Evolutionary conservation across 2,797 vertebrate genomes (phyloP).

Genomic region (Bovichtus variegatus): DNA sequence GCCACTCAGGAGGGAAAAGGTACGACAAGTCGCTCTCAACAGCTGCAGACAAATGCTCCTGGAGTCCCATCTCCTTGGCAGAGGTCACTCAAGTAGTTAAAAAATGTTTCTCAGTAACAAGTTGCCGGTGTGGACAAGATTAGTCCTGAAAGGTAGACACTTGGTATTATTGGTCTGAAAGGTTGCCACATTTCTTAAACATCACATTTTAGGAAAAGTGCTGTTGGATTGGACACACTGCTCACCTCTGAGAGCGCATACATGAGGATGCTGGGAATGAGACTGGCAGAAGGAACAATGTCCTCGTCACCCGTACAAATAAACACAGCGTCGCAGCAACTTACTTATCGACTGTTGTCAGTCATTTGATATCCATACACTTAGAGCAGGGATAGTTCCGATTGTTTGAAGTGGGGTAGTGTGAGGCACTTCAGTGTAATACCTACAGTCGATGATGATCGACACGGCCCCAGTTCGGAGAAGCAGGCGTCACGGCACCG

Average conservation of each 20-base stretch:
- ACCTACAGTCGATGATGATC: no score
- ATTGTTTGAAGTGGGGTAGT: no score
- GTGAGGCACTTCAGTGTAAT: no score
- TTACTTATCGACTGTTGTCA: background rate
- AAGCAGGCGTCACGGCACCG: no score
- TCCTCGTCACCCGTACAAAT: background rate
- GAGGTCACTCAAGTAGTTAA: constrained; percentile 12
- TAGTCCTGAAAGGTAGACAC: constrained; percentile 7
- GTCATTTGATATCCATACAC: background rate
- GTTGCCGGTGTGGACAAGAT: background rate
- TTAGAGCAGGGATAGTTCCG: background rate
- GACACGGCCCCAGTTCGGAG: no score
- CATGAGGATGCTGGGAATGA: constrained; percentile 12
- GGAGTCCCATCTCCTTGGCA: constrained; percentile 11
- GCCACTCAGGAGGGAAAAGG: background rate
- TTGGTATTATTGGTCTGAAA: constrained; percentile 7
- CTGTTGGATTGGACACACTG: background rate
- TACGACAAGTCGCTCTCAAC: background rate
- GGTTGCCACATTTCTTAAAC: background rate
- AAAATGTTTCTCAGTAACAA: background rate
- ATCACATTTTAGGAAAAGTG: constrained; percentile 9
- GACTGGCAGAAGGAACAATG: background rate
- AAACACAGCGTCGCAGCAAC: background rate
- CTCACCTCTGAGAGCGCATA: background rate
- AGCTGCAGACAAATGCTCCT: constrained; percentile 11